phyloP scores from a whole-genome alignment of 2,113 vertebrate species.

The Trachemys scripta region DNA sequence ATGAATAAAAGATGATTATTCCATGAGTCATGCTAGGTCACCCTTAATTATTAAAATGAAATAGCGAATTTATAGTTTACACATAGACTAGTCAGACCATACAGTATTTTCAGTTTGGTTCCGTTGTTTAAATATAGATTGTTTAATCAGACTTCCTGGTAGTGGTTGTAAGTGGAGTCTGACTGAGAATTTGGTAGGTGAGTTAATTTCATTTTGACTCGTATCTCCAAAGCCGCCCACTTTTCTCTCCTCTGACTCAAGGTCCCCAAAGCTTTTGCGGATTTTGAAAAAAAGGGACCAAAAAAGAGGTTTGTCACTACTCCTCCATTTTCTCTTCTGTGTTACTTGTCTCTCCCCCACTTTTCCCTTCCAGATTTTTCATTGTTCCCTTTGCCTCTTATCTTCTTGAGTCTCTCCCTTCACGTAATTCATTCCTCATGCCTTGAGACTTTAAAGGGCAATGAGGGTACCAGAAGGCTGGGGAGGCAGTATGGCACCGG shows the following conservation, averaged over 20 bases:
- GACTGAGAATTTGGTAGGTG: slow-evolving; percentile 49
- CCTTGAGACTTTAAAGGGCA: neutral
- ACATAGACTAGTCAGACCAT: neutral
- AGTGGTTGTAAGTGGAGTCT: slow-evolving; percentile 39
- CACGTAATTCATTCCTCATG: neutral
- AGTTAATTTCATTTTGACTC: slow-evolving; percentile 58
- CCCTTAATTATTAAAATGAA: slow-evolving; percentile 39
- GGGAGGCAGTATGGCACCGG: neutral
- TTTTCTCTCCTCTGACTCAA: slow-evolving; percentile 37
- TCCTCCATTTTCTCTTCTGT: neutral
- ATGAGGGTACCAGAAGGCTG: neutral
- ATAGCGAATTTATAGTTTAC: slow-evolving; percentile 44
- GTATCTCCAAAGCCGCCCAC: slow-evolving; percentile 48
- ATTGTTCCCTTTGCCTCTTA: neutral
- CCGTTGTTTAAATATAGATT: slow-evolving; percentile 56
- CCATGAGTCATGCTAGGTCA: neutral
- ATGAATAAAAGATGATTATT: neutral
- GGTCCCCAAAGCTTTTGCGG: neutral
- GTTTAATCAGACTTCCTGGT: slow-evolving; percentile 52
- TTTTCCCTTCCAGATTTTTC: neutral
- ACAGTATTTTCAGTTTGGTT: slow-evolving; percentile 53
- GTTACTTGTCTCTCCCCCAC: neutral
- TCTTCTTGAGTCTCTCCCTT: neutral
- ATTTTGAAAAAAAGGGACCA: neutral
- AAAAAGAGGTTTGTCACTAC: neutral